Evolutionary conservation across 2,888 invertebrate species (phyloP).

Genomic region (Stratiomys singularior): DNA sequence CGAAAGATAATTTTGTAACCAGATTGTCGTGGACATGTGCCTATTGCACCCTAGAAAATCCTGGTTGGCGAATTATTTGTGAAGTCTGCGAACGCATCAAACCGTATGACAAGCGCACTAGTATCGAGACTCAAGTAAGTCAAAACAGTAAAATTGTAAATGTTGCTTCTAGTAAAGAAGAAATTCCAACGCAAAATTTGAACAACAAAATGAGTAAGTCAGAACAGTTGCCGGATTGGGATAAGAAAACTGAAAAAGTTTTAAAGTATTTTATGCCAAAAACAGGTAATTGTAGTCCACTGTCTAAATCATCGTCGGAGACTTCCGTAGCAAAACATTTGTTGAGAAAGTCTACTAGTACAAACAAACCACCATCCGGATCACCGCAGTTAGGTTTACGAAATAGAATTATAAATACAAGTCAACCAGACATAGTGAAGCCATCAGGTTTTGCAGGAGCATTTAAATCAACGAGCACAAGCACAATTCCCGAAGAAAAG

Average conservation of each 20-base stretch:
- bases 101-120: constrained; percentile 59
- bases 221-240: constrained; percentile 53
- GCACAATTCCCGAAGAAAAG: constrained; percentile 32
- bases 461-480: constrained; percentile 14
- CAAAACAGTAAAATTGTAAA: constrained; percentile 21
- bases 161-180: constrained; percentile 27
- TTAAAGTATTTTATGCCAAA: constrained; percentile 56
- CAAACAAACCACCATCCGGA: constrained; percentile 47
- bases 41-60: constrained; percentile 71
- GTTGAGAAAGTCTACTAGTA: constrained; percentile 46
- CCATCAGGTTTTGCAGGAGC: constrained; percentile 1
- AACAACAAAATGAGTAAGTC: background rate
- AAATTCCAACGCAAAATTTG: constrained; percentile 18
- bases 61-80: constrained; percentile 72
- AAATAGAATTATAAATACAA: background rate
- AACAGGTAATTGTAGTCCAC: constrained; percentile 3
- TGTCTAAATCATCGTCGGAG: constrained; percentile 54
- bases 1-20: background rate
- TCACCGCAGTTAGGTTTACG: constrained; percentile 44
- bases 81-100: constrained; percentile 70
- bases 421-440: constrained; percentile 27
- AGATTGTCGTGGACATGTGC: constrained; percentile 69
- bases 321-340: constrained; percentile 48
- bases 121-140: constrained; percentile 29
- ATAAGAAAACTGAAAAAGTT: constrained; percentile 55